phyloP scores from a whole-genome alignment of 2,113 vertebrate species.

The Propithecus coquereli region DNA sequence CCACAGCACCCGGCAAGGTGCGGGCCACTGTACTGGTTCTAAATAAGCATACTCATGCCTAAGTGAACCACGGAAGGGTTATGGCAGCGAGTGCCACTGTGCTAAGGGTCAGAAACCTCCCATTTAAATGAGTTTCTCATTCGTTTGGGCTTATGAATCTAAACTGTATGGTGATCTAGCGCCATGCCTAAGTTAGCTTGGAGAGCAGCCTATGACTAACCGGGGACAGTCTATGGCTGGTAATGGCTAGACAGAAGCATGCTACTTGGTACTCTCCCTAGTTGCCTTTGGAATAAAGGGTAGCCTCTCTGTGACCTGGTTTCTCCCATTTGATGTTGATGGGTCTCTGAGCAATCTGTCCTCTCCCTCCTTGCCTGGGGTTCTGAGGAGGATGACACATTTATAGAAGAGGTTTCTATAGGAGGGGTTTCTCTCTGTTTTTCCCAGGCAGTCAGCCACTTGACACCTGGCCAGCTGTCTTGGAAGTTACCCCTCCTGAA shows the following conservation, averaged over 20 bases:
- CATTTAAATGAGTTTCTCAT: background rate
- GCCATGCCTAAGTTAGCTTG: background rate
- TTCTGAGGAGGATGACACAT: background rate
- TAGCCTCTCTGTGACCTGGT: background rate
- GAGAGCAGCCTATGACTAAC: background rate
- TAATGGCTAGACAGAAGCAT: background rate
- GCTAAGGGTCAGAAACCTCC: background rate
- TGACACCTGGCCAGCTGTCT: background rate
- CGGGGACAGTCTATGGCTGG: background rate
- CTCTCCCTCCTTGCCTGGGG: no score
- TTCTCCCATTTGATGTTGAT: background rate
- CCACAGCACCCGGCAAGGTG: background rate
- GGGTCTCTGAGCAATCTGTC: background rate
- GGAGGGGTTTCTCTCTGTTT: background rate
- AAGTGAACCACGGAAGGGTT: background rate
- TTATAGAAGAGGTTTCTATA: background rate
- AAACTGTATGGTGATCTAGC: background rate
- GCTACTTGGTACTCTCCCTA: background rate
- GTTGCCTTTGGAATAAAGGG: background rate
- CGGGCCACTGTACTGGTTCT: background rate
- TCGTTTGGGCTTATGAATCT: background rate
- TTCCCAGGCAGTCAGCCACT: background rate
- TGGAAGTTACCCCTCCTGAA: background rate
- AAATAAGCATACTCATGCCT: background rate
- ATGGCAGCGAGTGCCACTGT: background rate